phyloP scores from a whole-genome alignment of 2,113 vertebrate species.

The Misgurnus anguillicaudatus region DNA sequence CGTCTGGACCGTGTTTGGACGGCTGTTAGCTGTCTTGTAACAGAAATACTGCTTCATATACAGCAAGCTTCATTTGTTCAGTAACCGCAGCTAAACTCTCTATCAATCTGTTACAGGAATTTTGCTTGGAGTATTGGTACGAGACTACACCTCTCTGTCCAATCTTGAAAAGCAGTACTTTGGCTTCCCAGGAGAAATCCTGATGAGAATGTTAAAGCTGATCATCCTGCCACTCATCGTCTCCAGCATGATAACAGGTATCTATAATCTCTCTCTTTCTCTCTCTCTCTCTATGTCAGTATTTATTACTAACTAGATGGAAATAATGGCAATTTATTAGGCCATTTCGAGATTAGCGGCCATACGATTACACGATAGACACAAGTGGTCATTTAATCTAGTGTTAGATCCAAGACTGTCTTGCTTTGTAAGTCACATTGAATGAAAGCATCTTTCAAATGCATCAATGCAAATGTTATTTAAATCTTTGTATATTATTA shows the following conservation, averaged over 20 bases:
- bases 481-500: too few relatives aligned
- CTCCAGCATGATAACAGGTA: conserved; percentile 98
- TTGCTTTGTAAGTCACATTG: neutral
- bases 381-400: too few relatives aligned
- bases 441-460: too few relatives aligned
- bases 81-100: neutral
- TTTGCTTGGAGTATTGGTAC: conserved; percentile 82
- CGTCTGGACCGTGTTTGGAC: too few relatives aligned
- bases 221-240: conserved; percentile 94
- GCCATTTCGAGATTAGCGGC: too few relatives aligned
- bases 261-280: neutral
- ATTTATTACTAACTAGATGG: too few relatives aligned
- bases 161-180: conserved; percentile 91
- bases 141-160: conserved; percentile 85
- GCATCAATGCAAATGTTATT: too few relatives aligned
- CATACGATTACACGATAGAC: too few relatives aligned
- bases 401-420: too few relatives aligned
- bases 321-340: too few relatives aligned
- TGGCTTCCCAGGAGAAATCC: conserved; percentile 92
- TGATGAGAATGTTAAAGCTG: conserved; percentile 98
- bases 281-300: too few relatives aligned
- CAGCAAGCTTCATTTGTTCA: neutral
- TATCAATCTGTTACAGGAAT: conserved; percentile 78
- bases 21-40: too few relatives aligned
- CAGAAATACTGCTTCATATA: neutral